Evolutionary conservation across 2,888 invertebrate species (phyloP), one percentile per base, ranked within the genome.

Genomic region (Thera britannica): DNA sequence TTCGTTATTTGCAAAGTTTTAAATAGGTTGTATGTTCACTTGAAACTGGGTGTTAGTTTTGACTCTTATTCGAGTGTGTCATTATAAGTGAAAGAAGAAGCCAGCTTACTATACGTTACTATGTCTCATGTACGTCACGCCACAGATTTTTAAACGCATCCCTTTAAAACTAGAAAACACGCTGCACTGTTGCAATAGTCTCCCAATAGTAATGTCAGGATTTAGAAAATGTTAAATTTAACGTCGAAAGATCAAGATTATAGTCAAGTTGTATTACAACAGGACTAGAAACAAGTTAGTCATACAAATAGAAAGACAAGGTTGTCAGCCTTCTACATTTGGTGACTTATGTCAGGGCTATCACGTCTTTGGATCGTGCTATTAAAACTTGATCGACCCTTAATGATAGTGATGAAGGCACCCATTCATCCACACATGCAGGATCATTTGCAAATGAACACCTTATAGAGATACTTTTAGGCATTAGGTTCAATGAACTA

Each of bases 301-400:
- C 84, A 82, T 85, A 88, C 83, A 57, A 81, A 88, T 89, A 90
- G 87, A 88, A 85, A 87, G 77, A 84, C 92, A 92, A 93, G 92
- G 92, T 84, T 85, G 87, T 74, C 90, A 86, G 86, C 85, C 83
- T 90, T 82, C 92, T 92, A 77, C 90, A 89, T 92, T 92, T 92
- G 92, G 93, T 85, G 88, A 85, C 89, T 87, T 85, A 88, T 92
- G 92, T 92, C 92, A 92, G 86, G 92, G 92, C 81, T 87, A 88
- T 83, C 83, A 80, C 83, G 83, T 79, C 81, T 85, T 85, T 81
- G 84, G 82, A 70, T 79, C 76, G 81, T 72, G 79, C 77, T 80
- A 72, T 77, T 72, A 76, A 77, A 78, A 75, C 80, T 77, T 73
- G 73, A 67, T 71, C 72, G 78, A 82, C 78, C 77, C 79, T 85